Evolutionary conservation across 2,113 vertebrate genomes (phyloP), one percentile per base, ranked within the genome.

Genomic region (Clarias macrocephalus): DNA sequence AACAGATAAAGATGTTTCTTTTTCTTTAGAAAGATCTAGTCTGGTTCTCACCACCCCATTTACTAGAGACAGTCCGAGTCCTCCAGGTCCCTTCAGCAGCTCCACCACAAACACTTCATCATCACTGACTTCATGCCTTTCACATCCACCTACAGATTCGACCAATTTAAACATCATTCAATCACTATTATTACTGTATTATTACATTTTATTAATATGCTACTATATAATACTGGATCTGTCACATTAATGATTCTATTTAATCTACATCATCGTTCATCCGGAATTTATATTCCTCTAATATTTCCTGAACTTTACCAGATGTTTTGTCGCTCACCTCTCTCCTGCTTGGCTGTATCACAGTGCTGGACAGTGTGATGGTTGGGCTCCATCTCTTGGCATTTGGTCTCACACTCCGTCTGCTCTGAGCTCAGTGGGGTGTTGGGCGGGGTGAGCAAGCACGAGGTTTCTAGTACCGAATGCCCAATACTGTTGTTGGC

Each of bases 91-190:
- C 83, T 93, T 93, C 91, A 94, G 92, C 86, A 96, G 88, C 88
- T 96, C 94, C 91, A 96, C 85, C 75, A 92, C 93, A 75, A 96
- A 96, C 37, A 95, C 93, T 83, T 95, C 94, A 91, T 91, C 90
- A 21, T 90, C 87, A 1, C 86, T 84, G 10, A 0, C 89, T 54
- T 90, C 90, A 25, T 88, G 72, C 3, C 76, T 86, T 57, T 89
- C 90, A 82, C 90, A 62, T 28, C 89, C 88, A 23, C 88, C 91
- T 76, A 92, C 90, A 65, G 91, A 90, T 60, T 91, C 88, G 72
- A 90, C 12, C n/a, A 30, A 28, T 28, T 79, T 13, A 52, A 76
- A 76, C 73, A 5, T 13, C 42, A 25, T 52, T 76, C n/a, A 52
- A 15, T 76, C 23, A 52, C 13, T 42, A 48, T 30, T 30, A 77